A percentile compares a stretch with the other conserved stretches of the same genome.
phyloP scores from a whole-genome alignment of 2,113 vertebrate genomes.

The Cercocebus atys region DNA sequence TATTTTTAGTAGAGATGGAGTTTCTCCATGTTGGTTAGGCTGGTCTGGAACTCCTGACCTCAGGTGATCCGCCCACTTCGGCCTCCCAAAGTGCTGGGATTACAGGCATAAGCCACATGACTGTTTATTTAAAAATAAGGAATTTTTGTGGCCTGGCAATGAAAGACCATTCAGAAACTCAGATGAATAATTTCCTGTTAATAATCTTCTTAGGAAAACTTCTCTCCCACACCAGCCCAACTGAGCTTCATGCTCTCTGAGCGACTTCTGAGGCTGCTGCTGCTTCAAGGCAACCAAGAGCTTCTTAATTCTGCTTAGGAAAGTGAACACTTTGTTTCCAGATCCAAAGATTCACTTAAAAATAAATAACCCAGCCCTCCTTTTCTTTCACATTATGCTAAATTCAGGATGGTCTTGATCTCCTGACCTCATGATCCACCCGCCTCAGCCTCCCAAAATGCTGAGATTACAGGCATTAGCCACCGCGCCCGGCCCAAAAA shows the following conservation, averaged over 20 bases:
- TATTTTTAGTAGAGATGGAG: no score
- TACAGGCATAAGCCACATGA: not conserved
- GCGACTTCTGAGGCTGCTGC: slow-evolving; percentile 42
- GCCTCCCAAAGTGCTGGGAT: no score
- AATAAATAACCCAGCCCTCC: not conserved
- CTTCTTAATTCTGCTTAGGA: not conserved
- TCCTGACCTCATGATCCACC: no score
- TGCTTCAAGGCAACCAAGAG: slow-evolving; percentile 24
- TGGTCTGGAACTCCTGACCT: no score
- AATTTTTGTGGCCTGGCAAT: slow-evolving; percentile 13
- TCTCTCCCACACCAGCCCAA: slow-evolving; percentile 27
- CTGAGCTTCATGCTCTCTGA: not conserved
- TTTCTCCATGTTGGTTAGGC: no score
- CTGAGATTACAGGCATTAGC: no score
- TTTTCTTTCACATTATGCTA: slow-evolving; percentile 44
- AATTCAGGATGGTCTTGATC: not conserved
- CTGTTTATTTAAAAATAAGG: slow-evolving; percentile 40
- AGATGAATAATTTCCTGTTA: slow-evolving; percentile 66
- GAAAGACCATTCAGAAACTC: slow-evolving; percentile 54
- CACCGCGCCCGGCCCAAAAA: not conserved
- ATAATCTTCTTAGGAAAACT: slow-evolving; percentile 65
- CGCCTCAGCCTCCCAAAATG: no score
- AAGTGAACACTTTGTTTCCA: slow-evolving; percentile 56
- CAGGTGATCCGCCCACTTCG: no score
- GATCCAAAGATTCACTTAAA: slow-evolving; percentile 32